Conservation (phyloP, 2,888 invertebrate species). For the Gymnoscelis rufifasciata region DNA sequence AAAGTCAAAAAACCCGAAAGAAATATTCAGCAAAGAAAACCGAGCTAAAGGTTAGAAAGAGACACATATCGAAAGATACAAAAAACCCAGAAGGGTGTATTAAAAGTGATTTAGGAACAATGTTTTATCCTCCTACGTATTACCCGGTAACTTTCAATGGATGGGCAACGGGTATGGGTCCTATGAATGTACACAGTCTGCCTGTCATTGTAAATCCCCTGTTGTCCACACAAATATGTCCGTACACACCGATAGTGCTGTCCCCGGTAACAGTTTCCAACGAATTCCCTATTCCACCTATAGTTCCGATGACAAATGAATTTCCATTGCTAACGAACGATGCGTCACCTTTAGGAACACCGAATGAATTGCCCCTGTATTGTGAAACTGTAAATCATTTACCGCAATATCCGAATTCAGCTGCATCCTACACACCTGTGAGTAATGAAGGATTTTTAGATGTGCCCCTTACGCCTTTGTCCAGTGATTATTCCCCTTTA, state of each 20-base stretch:
- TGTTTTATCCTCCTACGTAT: conserved; percentile 21
- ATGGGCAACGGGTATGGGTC: conserved; percentile 30
- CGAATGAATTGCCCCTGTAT: conserved; percentile 6
- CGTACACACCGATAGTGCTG: conserved; percentile 22
- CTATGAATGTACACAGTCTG: conserved; percentile 25
- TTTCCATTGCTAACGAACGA: conserved; percentile 5
- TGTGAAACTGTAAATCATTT: conserved; percentile 7
- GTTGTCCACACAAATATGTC: conserved; percentile 27
- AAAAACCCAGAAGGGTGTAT: too few species aligned
- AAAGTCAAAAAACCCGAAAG: not conserved
- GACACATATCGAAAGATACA: not conserved
- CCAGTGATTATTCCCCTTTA: conserved; percentile 3
- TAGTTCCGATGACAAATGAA: conserved; percentile 17
- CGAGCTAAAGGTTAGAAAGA: conserved; percentile 11
- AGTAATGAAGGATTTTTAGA: conserved; percentile 5
- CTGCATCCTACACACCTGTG: not conserved
- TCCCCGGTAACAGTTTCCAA: conserved; percentile 14
- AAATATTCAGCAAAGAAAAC: conserved; percentile 8
- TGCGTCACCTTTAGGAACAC: conserved; percentile 4
- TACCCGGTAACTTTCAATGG: conserved; percentile 29
- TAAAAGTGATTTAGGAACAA: too few species aligned
- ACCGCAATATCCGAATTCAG: conserved; percentile 2
- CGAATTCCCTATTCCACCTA: conserved; percentile 14
- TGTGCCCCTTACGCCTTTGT: not conserved
- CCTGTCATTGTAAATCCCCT: conserved; percentile 30